phyloP scores from a whole-genome alignment of 2,797 vertebrate genomes.

The Aerospiza tachiro region DNA sequence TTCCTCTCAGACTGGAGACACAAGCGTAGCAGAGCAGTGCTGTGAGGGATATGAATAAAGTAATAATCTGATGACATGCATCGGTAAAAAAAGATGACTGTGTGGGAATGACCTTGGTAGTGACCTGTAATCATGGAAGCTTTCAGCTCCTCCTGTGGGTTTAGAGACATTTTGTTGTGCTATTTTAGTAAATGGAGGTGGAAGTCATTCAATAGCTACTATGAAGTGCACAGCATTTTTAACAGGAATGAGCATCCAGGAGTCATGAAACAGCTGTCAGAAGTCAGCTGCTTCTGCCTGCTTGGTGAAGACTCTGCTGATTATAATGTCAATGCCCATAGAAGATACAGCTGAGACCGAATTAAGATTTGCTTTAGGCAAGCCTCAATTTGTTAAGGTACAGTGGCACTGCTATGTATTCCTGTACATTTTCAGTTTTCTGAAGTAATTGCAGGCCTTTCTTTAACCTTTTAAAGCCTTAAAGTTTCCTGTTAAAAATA shows the following conservation, averaged over 20 bases:
- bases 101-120: not conserved
- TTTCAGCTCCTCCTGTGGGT: not conserved
- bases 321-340: not conserved
- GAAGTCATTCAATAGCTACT: not conserved
- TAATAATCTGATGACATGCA: not conserved
- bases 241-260: not conserved
- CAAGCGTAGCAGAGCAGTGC: not conserved
- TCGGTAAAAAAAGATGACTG: not conserved
- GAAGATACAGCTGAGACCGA: not conserved
- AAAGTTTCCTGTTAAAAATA: not conserved
- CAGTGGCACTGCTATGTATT: not conserved
- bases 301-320: not conserved
- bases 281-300: not conserved
- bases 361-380: not conserved
- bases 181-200: not conserved
- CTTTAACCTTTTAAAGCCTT: not conserved
- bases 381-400: not conserved
- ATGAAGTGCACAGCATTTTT: not conserved
- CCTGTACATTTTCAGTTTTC: not conserved
- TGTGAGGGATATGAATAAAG: not conserved
- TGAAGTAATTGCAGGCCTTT: not conserved
- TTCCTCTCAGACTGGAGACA: not conserved
- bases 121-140: not conserved
- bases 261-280: not conserved
- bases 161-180: not conserved